Base-by-base conservation (phyloP, 2,113 vertebrate species). In the Protobothrops flavoviridis region DNA sequence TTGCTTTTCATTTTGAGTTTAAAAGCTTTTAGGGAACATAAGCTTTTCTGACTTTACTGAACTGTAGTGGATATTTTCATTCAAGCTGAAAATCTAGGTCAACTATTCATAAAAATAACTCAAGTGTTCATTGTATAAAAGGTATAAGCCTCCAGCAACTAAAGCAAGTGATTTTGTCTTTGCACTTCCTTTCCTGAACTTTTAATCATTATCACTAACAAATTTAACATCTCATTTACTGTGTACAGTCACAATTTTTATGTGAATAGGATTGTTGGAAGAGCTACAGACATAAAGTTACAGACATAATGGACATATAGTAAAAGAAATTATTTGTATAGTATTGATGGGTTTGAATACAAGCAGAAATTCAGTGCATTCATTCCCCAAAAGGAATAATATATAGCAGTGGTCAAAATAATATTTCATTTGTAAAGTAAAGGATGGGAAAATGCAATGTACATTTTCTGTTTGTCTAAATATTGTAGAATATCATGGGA, bases 51-150 rank as follows among this genome's bases (percentile, higher is more conserved):
- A 74, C 33, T 95, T 88, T 45, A 88, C 96, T 94, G 0, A 0
- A 10, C 94, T 94, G 90, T 96, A 87, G 95, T 96, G 94, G 95
- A 93, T 29, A 24, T 93, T 97, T 95, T 96, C 48, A 86, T 95
- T 96, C 93, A 94, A 59, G 96, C 93, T 6, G 89, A 94, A 97
- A 97, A 97, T 97, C 96, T 97, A 95, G 97, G 97, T 97, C 97
- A 96, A 96, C 95, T 93, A 94, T 93, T 97, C 0, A 5, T 95
- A 93, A 89, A 94, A 96, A 96, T 55, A 96, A 95, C 94, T 89
- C 69, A 20, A 91, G 92, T 59, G 7, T 93, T 93, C 90, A 91
- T 0, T 95, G 96, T 96, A 64, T 0, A 26, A 88, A 33, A 88
- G 52, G 86, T 88, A 95, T 0, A 3, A 93, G 88, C 94, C 89